phyloP scores from a whole-genome alignment of 2,113 vertebrate genomes.

The Pluvialis apricaria region DNA sequence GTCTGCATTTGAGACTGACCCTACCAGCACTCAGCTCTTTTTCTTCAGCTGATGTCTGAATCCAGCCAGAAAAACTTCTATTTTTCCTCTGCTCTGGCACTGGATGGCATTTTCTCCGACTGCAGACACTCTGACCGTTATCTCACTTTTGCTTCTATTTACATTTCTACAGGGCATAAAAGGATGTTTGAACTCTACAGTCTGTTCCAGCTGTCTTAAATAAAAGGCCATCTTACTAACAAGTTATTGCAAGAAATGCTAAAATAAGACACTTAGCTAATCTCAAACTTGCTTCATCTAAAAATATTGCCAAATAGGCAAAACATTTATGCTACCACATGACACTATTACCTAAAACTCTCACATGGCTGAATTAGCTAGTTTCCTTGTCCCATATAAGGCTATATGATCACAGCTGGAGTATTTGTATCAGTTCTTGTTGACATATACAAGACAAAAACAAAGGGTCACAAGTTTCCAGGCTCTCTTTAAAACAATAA shows the following conservation, averaged over 20 bases:
- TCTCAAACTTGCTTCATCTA: neutral
- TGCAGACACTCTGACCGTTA: neutral
- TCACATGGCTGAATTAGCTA: neutral
- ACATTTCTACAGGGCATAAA: neutral
- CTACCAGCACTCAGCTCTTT: neutral
- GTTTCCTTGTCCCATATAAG: neutral
- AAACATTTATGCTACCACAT: neutral
- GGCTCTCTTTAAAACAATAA: neutral
- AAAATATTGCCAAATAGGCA: conserved; percentile 22
- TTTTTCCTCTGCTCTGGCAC: neutral
- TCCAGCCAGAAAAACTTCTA: neutral
- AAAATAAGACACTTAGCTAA: conserved; percentile 27
- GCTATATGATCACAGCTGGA: neutral
- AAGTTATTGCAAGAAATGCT: conserved; percentile 7
- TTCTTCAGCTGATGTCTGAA: neutral
- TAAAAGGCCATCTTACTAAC: neutral
- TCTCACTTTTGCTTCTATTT: neutral
- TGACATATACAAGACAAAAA: neutral
- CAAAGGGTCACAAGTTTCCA: neutral
- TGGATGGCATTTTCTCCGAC: neutral
- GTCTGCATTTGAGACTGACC: neutral
- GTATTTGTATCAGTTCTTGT: neutral
- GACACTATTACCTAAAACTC: neutral
- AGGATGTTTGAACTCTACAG: neutral
- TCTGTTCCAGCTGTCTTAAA: neutral